phyloP scores from a whole-genome alignment of 92 coral and sea anemone genomes.

The Porites lobata region DNA sequence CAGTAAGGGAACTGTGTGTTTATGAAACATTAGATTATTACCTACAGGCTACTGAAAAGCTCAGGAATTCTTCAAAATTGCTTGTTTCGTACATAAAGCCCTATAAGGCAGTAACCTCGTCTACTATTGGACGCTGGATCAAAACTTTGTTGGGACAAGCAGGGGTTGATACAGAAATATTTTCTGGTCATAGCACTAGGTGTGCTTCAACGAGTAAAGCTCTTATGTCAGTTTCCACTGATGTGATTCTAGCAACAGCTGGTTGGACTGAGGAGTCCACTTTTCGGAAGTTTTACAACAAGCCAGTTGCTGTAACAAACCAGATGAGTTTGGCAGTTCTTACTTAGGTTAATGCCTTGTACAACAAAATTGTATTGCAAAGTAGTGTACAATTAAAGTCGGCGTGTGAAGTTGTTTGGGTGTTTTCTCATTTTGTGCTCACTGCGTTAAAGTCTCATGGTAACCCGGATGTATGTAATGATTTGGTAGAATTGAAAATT shows the following conservation, averaged over 20 bases:
- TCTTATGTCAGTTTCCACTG: slow-evolving; percentile 43
- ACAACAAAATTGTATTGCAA: too few species aligned
- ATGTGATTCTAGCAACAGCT: slow-evolving; percentile 61
- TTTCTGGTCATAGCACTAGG: too few species aligned
- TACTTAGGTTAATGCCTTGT: background rate
- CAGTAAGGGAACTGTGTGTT: slow-evolving; percentile 59
- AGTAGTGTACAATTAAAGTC: too few species aligned
- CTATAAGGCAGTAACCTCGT: slow-evolving; percentile 45
- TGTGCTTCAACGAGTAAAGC: slow-evolving; percentile 40
- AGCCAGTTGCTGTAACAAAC: slow-evolving; percentile 63
- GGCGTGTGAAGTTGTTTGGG: too few species aligned
- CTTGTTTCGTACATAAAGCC: slow-evolving; percentile 67
- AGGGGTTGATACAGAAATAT: too few species aligned
- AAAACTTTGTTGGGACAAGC: too few species aligned
- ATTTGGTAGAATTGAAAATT: too few species aligned
- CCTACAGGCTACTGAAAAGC: slow-evolving; percentile 20
- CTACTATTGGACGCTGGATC: slow-evolving; percentile 52
- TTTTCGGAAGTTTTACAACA: slow-evolving; percentile 60
- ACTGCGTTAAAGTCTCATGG: slow-evolving; percentile 61
- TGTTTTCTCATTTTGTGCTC: slow-evolving; percentile 41
- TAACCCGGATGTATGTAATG: too few species aligned
- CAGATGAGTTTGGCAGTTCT: slow-evolving; percentile 62
- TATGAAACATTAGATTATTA: slow-evolving; percentile 58
- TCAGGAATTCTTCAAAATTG: slow-evolving; percentile 38
- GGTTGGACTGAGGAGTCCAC: slow-evolving; percentile 73